phyloP scores from a whole-genome alignment of 2,888 invertebrate genomes.

The Gryllus longicercus region DNA sequence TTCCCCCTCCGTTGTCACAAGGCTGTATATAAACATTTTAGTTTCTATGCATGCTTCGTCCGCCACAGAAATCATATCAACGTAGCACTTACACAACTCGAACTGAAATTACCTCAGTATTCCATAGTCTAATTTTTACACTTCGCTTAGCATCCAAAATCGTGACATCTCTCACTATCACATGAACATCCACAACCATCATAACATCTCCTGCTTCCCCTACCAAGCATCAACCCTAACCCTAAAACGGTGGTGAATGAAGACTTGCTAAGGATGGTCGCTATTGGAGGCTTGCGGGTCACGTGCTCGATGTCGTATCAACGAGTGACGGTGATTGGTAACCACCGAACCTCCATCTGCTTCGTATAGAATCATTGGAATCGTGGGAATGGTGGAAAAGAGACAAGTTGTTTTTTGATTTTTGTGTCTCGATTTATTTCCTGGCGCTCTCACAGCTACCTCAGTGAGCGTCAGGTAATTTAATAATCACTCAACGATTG shows the following conservation, averaged over 20 bases:
- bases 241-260: slow-evolving; percentile 35
- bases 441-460: no score
- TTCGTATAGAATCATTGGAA: neutral
- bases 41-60: neutral
- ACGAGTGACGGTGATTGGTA: slow-evolving; percentile 31
- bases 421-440: no score
- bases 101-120: neutral
- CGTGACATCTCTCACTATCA: slow-evolving; percentile 32
- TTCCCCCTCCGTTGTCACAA: slow-evolving; percentile 35
- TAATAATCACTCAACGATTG: no score
- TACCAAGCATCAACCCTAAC: slow-evolving; percentile 34
- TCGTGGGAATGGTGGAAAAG: neutral
- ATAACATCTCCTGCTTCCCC: slow-evolving; percentile 34
- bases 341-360: slow-evolving; percentile 26
- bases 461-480: no score
- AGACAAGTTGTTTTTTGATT: neutral
- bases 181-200: slow-evolving; percentile 36
- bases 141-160: neutral
- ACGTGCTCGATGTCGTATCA: slow-evolving; percentile 31
- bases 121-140: neutral
- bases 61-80: neutral
- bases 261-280: slow-evolving; percentile 30
- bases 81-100: neutral
- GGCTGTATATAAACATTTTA: slow-evolving; percentile 36
- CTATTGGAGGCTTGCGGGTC: slow-evolving; percentile 32